Conservation (phyloP, 2,888 invertebrate species). For the Ligdia adustata region DNA sequence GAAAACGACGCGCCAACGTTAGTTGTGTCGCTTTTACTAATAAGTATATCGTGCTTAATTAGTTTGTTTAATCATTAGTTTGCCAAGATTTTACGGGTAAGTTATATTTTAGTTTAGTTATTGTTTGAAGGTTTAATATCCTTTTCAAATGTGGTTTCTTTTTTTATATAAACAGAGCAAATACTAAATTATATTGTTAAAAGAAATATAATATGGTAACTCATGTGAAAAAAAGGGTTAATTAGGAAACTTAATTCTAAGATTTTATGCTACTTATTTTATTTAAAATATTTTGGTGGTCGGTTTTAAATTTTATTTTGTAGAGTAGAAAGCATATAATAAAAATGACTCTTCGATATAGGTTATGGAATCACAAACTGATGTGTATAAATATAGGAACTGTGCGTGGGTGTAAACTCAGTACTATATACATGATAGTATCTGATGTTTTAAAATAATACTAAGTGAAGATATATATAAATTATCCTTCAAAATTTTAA, state of each 20-base stretch:
- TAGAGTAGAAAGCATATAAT: conserved; percentile 26
- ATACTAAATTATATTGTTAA: no score
- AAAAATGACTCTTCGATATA: conserved; percentile 33
- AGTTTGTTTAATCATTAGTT: conserved; percentile 54
- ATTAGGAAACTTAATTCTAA: not conserved
- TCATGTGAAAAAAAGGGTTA: no score
- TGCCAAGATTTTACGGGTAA: not conserved
- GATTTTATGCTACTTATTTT: not conserved
- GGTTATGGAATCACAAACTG: conserved; percentile 2
- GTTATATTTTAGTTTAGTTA: not conserved
- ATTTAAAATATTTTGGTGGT: conserved; percentile 33
- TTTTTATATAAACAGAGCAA: no score
- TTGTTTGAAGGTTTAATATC: no score
- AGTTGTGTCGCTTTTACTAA: conserved; percentile 54
- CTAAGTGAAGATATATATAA: conserved; percentile 6
- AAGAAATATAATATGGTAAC: no score
- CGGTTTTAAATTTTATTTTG: conserved; percentile 24
- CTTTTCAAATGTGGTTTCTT: no score
- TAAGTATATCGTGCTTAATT: conserved; percentile 53
- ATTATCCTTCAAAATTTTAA: not conserved
- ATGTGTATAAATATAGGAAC: conserved; percentile 7
- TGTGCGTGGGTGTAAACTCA: conserved; percentile 20
- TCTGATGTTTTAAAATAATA: conserved; percentile 18
- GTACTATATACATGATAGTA: conserved; percentile 28
- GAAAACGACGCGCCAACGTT: conserved; percentile 65